Evolutionary conservation across 92 coral and sea anemone genomes (phyloP), one percentile per base, ranked within the genome.

Genomic region (Epizoanthus scotinus): DNA sequence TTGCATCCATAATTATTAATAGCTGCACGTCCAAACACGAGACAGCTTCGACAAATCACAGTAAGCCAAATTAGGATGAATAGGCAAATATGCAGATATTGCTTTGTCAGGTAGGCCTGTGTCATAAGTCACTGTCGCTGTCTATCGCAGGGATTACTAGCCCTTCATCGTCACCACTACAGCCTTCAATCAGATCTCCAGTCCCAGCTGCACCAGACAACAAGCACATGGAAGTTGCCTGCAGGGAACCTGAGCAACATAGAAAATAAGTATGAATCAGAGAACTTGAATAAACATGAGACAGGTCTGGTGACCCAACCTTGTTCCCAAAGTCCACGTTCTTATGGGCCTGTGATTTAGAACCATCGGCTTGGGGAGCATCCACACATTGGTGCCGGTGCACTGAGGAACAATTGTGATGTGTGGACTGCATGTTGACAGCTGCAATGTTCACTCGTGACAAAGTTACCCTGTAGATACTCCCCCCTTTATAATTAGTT

Each of bases 61-160:
- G 44, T 36, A 73, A 73, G 63, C 12, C 57, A 55, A 73, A 0
- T 18, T 73, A 8, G 78, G 78, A 67, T 67, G 71, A 18, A 67
- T 47, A 36, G 58, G 5, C 0, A 54, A 31, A 34, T n/a, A n/a
- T 17, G 34, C 27, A 73, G 64, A 15, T 34, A 28, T 28, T 49
- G 57, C 78, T 31, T 29, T 62, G 53, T 77, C 92, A 89, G 89
- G 89, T 78, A 44, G 79, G 65, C 82, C 78, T 67, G 77, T 92
- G 94, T 73, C 86, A 92, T 92, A 92, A 92, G 61, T 92, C 97
- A 5, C 88, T 93, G 31, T 77, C 66, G 4, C 59, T 24, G 17
- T 83, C 84, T 44, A 5, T 26, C 97, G 94, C 90, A 91, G 88
- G 90, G 70, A 94, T 95, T 94, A 95, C 98, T 91, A 95, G 98